Conservation (phyloP, 2,888 invertebrate species). For the Euproctis similis region DNA sequence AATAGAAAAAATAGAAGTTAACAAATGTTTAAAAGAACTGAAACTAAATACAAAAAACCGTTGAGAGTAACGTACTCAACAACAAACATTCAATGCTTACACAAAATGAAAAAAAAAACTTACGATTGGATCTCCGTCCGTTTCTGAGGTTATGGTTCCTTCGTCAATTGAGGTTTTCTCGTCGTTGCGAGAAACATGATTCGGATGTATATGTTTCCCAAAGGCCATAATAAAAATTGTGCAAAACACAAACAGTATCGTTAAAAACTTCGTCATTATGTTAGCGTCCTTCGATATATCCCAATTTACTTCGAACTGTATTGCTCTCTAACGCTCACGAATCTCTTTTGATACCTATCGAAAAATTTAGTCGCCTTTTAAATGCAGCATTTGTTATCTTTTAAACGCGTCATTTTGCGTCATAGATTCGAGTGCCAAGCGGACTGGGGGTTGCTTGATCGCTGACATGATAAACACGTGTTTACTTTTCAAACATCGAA, state of each 20-base stretch:
- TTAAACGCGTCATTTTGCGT: conserved; percentile 25
- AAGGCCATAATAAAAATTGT: conserved; percentile 18
- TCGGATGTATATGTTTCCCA: conserved; percentile 41
- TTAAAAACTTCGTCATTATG: conserved; percentile 24
- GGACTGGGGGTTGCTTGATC: conserved; percentile 24
- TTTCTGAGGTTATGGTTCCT: conserved; percentile 14
- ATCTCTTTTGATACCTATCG: conserved; percentile 24
- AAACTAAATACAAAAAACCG: too few relatives aligned
- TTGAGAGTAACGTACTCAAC: too few relatives aligned
- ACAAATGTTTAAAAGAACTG: too few relatives aligned
- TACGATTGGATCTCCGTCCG: conserved; percentile 35
- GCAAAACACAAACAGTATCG: conserved; percentile 20
- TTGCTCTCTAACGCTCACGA: conserved; percentile 13
- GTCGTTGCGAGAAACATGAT: conserved; percentile 15
- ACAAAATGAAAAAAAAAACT: conserved; percentile 18
- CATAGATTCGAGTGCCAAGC: conserved; percentile 27
- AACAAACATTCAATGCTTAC: too few relatives aligned
- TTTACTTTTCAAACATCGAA: conserved; percentile 7
- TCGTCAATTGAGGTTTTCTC: conserved; percentile 9
- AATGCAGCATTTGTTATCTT: conserved; percentile 35
- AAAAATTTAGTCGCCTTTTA: conserved; percentile 32
- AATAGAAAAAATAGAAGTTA: too few relatives aligned
- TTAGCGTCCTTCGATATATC: background rate
- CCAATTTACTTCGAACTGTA: conserved; percentile 9
- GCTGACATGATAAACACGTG: conserved; percentile 7